Evolutionary conservation across 2,113 vertebrate species (phyloP).

Genomic region (Carassius gibelio): DNA sequence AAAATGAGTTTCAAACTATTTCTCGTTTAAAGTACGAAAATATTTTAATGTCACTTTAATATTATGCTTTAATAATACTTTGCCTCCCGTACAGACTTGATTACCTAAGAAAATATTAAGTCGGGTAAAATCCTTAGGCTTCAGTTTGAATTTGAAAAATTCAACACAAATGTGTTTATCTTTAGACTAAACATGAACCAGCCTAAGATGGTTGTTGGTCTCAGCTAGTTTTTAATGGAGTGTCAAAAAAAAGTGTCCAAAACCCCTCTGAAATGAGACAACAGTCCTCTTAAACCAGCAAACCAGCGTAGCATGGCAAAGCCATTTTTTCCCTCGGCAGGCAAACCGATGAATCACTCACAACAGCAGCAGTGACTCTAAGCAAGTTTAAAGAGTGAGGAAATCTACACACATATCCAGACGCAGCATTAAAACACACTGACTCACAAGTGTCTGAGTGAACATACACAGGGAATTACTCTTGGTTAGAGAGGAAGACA

Average conservation of each 20-base stretch:
- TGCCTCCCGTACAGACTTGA: not conserved
- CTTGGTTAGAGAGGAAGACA: not conserved
- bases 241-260: not conserved
- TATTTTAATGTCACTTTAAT: not conserved
- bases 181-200: not conserved
- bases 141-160: too few species aligned
- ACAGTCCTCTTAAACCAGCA: not conserved
- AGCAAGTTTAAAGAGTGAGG: conserved; percentile 2
- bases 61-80: not conserved
- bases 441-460: conserved; percentile 6
- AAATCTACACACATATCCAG: not conserved
- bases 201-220: not conserved
- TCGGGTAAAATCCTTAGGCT: too few species aligned
- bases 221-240: not conserved
- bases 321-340: not conserved
- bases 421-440: conserved; percentile 5
- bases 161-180: too few species aligned
- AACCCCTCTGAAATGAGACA: not conserved
- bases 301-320: not conserved
- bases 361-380: not conserved
- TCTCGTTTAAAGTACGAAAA: not conserved
- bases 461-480: not conserved
- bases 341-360: not conserved
- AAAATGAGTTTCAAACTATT: not conserved
- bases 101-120: too few species aligned